These are phyloP conservation scores for Tympanoctomys barrerae DNA, from an alignment of 2,797 vertebrate genomes.

Conservation along the genomic window DNA sequence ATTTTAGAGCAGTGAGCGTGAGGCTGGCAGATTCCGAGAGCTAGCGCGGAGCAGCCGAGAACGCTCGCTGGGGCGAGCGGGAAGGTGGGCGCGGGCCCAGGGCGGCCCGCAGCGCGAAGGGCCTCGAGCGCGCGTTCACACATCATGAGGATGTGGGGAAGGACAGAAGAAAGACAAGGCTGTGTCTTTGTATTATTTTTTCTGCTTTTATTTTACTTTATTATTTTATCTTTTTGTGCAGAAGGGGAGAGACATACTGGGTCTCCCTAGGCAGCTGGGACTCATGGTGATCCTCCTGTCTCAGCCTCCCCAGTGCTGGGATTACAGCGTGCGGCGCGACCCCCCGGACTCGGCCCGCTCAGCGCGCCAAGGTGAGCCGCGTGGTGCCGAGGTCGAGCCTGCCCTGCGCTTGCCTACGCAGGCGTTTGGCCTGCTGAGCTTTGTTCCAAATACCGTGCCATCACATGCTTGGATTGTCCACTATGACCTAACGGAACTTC, in stretches of 20 bases:
- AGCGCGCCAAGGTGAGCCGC: too few species aligned
- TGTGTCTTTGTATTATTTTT: neutral
- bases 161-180: constrained; percentile 53
- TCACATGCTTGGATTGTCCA: constrained; percentile 29
- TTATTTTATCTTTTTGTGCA: too few species aligned
- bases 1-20: constrained; percentile 75
- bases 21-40: constrained; percentile 72
- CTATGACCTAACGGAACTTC: constrained; percentile 38
- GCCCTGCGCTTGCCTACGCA: too few species aligned
- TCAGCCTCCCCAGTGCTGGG: too few species aligned
- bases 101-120: constrained; percentile 68
- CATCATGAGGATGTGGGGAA: constrained; percentile 63
- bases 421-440: too few species aligned
- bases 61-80: constrained; percentile 60
- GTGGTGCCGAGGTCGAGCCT: too few species aligned
- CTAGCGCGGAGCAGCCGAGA: constrained; percentile 69
- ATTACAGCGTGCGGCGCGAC: too few species aligned
- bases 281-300: too few species aligned
- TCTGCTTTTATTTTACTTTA: too few species aligned
- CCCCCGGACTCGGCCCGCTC: too few species aligned
- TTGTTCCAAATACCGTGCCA: neutral
- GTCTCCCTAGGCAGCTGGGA: too few species aligned
- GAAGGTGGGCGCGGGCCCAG: constrained; percentile 65
- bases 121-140: constrained; percentile 69
- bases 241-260: too few species aligned